These are phyloP conservation scores for Antheraea pernyi DNA, from an alignment of 1,140 invertebrate genomes.

Conservation along the genomic window DNA sequence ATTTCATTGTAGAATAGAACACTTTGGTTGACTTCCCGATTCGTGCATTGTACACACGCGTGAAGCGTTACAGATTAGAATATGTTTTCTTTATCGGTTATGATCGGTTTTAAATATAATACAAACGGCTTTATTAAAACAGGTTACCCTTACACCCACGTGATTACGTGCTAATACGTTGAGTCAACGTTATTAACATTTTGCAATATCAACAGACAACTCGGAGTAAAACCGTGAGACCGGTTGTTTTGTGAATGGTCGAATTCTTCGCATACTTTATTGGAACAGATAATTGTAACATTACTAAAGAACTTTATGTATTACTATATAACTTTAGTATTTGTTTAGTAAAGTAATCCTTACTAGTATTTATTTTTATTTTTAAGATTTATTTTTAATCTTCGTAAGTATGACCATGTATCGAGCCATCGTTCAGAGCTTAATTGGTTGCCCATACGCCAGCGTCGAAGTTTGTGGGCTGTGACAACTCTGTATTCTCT, in stretches of 20 bases:
- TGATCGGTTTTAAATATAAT: neutral
- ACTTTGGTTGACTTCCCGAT: too few relatives aligned
- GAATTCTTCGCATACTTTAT: neutral
- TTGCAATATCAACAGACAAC: neutral
- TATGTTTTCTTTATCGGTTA: too few relatives aligned
- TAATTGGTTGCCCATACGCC: too few relatives aligned
- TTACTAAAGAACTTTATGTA: neutral
- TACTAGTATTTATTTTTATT: too few relatives aligned
- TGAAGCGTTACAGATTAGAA: too few relatives aligned
- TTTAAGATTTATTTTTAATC: too few relatives aligned
- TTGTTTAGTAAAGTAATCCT: neutral
- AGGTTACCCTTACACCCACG: neutral
- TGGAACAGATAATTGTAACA: neutral
- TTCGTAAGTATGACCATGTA: too few relatives aligned
- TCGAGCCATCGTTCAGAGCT: too few relatives aligned
- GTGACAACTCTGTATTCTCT: too few relatives aligned
- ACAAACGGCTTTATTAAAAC: neutral
- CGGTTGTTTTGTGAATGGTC: constrained; percentile 1
- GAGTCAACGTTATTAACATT: constrained; percentile 1
- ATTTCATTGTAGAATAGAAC: too few relatives aligned
- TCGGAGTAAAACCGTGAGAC: neutral
- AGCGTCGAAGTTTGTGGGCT: too few relatives aligned
- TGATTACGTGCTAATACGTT: constrained; percentile 4
- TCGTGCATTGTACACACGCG: too few relatives aligned
- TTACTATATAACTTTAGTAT: neutral